These are phyloP conservation scores for Panagrolaimus sp. DNA, from an alignment of 1,140 invertebrate genomes.

Conservation along the genomic window DNA sequence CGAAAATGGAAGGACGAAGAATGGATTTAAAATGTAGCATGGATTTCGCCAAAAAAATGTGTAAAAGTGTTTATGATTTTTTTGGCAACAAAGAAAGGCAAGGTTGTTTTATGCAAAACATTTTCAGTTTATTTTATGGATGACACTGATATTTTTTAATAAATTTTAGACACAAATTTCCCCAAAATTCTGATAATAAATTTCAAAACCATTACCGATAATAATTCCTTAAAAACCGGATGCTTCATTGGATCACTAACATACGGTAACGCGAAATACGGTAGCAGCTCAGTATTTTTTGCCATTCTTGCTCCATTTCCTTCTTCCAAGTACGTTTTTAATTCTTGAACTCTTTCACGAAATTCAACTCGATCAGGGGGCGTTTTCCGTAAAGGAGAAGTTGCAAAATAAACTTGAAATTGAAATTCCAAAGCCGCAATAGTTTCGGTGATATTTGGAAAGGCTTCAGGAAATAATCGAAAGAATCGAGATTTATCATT, in stretches of 20 bases:
- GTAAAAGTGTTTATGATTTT: too few species aligned
- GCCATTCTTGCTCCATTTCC: constrained; percentile 27
- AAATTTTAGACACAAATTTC: constrained; percentile 5
- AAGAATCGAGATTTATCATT: constrained; percentile 10
- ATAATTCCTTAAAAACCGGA: constrained; percentile 31
- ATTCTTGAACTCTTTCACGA: constrained; percentile 25
- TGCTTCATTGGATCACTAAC: constrained; percentile 37
- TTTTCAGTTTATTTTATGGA: too few species aligned
- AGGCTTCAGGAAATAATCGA: constrained; percentile 13
- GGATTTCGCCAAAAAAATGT: too few species aligned
- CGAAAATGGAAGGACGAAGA: too few species aligned
- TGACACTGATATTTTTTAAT: too few species aligned
- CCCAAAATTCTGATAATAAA: neutral
- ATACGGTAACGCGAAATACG: constrained; percentile 39
- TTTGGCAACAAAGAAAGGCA: too few species aligned
- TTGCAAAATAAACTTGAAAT: constrained; percentile 36
- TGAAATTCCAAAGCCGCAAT: constrained; percentile 31
- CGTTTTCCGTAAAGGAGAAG: constrained; percentile 29
- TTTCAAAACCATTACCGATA: constrained; percentile 8
- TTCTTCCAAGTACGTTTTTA: constrained; percentile 37
- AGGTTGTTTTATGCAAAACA: too few species aligned
- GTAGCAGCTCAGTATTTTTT: constrained; percentile 25
- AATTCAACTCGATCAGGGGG: constrained; percentile 31
- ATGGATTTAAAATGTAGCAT: too few species aligned
- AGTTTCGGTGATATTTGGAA: constrained; percentile 24